Base-by-base conservation (phyloP, 2,888 invertebrate species). In the Ornithoptera alexandrae region DNA sequence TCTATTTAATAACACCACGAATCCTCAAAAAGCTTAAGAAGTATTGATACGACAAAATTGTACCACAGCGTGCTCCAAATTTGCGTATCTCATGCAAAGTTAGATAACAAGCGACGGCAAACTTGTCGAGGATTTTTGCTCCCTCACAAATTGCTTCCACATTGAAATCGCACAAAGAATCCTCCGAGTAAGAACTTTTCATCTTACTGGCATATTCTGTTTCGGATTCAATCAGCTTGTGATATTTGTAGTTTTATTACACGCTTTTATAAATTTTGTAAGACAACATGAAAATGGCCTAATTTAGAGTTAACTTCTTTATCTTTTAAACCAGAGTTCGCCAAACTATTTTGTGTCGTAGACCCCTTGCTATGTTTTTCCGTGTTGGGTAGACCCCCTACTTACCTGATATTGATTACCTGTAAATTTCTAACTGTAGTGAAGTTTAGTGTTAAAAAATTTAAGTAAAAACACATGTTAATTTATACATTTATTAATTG, bases 91-190 rank as follows among this genome's bases (percentile, higher is more conserved):
- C 67, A 60, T 62, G 42, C 42, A 66, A 70, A 67, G 70, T 70
- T 70, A 66, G 71, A 68, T 72, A 62, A 73, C 72, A 71, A 73
- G 75, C 62, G 70, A 76, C 73, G 72, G 59, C 59, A 66, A 70
- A 70, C 70, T 70, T 63, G 66, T 63, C 67, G 65, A 53, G 67
- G 63, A 70, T 70, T 70, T 70, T 70, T 70, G 70, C 70, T 63
- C 63, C 70, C 67, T 63, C 63, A 63, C 70, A 70, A 70, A 70
- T 70, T 70, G 70, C 70, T 70, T 67, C 67, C 70, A 60, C 70
- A 70, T 70, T 70, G 70, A 70, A 70, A 67, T 70, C 67, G 39
- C 70, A 70, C 70, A 70, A 70, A 70, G 67, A 63, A 66, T 59
- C 50, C 62, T 57, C 62, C 42, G 70, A 66, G 42, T 69, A 62